Percentiles rank a stretch among this genome's conserved stretches.
phyloP scores from a whole-genome alignment of 2,797 vertebrate species.

The Xerus rutilus region DNA sequence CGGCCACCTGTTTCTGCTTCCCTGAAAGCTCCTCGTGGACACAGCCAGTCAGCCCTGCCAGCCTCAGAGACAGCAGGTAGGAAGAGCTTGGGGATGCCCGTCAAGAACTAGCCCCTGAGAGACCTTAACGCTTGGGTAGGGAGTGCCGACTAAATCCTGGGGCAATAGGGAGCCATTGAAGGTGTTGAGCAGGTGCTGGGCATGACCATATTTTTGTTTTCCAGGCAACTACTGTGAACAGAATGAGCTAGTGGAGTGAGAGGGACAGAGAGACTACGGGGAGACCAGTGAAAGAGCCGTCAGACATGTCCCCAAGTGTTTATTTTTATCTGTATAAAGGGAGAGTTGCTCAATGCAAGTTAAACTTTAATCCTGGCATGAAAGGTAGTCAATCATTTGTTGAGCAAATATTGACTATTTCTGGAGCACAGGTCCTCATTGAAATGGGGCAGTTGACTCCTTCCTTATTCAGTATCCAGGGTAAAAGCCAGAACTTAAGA shows the following conservation, averaged over 20 bases:
- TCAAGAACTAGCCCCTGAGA: not conserved
- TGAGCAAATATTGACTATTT: conserved; percentile 42
- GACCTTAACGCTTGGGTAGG: not conserved
- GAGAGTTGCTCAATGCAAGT: conserved; percentile 60
- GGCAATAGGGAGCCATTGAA: not conserved
- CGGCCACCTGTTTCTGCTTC: rapidly evolving
- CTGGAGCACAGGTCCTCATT: not conserved
- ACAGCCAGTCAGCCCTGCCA: not conserved
- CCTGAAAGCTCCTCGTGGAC: rapidly evolving
- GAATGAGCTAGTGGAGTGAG: not conserved
- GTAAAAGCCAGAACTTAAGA: not conserved
- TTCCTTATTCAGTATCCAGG: not conserved
- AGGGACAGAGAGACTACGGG: not conserved
- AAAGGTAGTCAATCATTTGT: conserved; percentile 37
- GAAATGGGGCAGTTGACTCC: not conserved
- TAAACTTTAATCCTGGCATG: conserved; percentile 50
- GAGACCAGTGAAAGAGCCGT: not conserved
- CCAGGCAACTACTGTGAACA: not conserved
- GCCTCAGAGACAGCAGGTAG: not conserved
- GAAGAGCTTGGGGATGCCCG: not conserved
- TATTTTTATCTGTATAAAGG: not conserved
- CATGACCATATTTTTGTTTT: not conserved
- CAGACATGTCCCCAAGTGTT: not conserved
- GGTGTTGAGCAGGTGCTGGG: rapidly evolving
- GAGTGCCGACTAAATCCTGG: not conserved